Conservation (phyloP, 1,140 invertebrate species). For the Hyposmocoma kahamanoa region DNA sequence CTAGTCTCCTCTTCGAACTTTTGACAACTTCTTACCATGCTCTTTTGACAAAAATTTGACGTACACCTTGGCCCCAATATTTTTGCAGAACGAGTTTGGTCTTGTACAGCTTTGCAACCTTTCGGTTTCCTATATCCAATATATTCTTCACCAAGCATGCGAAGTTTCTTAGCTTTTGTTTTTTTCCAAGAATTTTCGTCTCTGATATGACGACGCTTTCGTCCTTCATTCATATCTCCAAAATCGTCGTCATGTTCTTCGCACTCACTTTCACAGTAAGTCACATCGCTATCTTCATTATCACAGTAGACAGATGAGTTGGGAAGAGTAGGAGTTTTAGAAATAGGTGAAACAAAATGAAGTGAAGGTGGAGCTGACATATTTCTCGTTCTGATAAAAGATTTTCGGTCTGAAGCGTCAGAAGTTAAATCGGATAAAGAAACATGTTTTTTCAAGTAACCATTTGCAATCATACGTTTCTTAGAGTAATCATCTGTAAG, state of each 20-base stretch:
- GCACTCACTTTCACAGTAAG: background rate
- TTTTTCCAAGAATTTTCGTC: slow-evolving; percentile 4
- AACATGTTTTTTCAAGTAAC: too few relatives aligned
- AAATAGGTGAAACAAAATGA: too few relatives aligned
- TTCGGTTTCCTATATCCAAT: slow-evolving; percentile 8
- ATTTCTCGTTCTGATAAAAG: too few relatives aligned
- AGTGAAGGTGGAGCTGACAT: too few relatives aligned
- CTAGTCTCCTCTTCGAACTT: slow-evolving; percentile 4
- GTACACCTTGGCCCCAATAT: slow-evolving; percentile 4
- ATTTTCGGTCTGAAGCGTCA: too few relatives aligned
- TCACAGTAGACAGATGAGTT: too few relatives aligned
- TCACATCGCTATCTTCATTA: background rate
- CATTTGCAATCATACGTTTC: too few relatives aligned
- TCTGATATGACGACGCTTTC: slow-evolving; percentile 1
- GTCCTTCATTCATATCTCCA: slow-evolving; percentile 1
- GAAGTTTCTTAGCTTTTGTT: slow-evolving; percentile 4
- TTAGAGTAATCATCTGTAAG: too few relatives aligned
- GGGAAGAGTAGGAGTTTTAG: too few relatives aligned
- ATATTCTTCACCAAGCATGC: slow-evolving; percentile 8
- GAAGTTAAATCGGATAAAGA: too few relatives aligned
- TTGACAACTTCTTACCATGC: slow-evolving; percentile 2
- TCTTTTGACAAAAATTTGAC: slow-evolving; percentile 11
- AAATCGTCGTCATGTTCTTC: background rate
- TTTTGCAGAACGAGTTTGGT: slow-evolving; percentile 1
- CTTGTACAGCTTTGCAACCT: background rate